phyloP scores from a whole-genome alignment of 2,113 vertebrate genomes.

The Mus spicilegus region DNA sequence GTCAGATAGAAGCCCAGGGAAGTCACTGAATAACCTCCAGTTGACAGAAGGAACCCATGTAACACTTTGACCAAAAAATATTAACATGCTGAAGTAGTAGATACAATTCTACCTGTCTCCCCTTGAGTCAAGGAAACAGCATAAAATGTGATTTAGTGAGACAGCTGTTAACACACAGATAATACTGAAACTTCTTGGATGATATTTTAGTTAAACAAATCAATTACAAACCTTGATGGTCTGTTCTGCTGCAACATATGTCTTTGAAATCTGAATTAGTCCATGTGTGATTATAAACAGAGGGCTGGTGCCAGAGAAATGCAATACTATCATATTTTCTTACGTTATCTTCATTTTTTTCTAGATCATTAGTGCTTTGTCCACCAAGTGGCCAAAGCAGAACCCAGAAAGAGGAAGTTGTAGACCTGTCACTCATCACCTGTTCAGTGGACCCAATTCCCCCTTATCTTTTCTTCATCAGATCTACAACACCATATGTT shows the following conservation, averaged over 20 bases:
- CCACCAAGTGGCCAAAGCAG: neutral
- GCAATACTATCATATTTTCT: neutral
- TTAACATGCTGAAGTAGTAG: neutral
- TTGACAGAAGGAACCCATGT: neutral
- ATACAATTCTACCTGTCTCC: neutral
- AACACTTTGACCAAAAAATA: neutral
- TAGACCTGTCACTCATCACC: neutral
- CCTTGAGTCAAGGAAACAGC: neutral
- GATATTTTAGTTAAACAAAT: neutral
- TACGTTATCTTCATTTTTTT: neutral
- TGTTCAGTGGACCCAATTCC: neutral
- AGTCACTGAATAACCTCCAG: neutral
- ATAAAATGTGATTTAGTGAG: neutral
- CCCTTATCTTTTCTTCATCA: neutral
- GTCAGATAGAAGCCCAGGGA: neutral
- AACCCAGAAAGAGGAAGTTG: neutral
- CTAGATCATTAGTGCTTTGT: neutral
- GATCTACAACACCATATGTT: neutral
- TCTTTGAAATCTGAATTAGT: conserved; percentile 36
- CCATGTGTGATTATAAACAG: conserved; percentile 52
- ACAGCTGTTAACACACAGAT: neutral
- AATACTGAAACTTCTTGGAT: neutral
- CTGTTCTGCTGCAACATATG: conserved; percentile 1
- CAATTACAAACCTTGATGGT: neutral
- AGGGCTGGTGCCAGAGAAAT: conserved; percentile 33